phyloP scores from a whole-genome alignment of 2,797 vertebrate species.

The Melopsittacus undulatus region DNA sequence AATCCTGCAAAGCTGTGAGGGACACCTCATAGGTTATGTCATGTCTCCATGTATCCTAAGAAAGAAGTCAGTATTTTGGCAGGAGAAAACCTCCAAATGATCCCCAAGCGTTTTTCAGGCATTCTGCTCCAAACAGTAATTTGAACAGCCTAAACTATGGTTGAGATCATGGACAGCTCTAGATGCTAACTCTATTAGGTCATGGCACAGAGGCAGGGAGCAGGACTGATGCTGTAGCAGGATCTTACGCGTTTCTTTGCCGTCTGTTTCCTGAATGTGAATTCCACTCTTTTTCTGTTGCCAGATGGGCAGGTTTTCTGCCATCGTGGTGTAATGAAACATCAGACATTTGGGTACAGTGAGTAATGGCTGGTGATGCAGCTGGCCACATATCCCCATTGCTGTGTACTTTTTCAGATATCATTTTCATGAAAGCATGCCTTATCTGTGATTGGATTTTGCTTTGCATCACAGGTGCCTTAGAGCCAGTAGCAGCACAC shows the following conservation, averaged over 20 bases:
- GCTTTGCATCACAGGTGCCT: neutral
- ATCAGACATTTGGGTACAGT: neutral
- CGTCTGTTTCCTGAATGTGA: neutral
- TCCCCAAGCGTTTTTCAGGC: neutral
- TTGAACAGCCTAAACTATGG: neutral
- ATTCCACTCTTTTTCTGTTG: neutral
- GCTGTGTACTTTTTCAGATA: neutral
- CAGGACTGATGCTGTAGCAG: neutral
- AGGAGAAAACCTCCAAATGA: neutral
- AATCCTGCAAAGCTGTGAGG: neutral
- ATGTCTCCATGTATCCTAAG: neutral
- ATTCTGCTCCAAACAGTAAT: neutral
- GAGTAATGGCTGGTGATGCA: neutral
- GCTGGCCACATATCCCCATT: neutral
- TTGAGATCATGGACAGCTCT: neutral
- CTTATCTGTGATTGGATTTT: neutral
- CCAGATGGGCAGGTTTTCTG: neutral
- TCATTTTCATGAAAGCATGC: neutral
- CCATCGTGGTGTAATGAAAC: neutral
- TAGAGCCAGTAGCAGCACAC: neutral
- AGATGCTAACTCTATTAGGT: neutral
- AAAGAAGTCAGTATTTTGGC: neutral
- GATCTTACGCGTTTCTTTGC: neutral
- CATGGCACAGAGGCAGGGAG: neutral
- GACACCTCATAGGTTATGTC: neutral